Conservation (phyloP, 2,888 invertebrate genomes). For the Heliconius sara region DNA sequence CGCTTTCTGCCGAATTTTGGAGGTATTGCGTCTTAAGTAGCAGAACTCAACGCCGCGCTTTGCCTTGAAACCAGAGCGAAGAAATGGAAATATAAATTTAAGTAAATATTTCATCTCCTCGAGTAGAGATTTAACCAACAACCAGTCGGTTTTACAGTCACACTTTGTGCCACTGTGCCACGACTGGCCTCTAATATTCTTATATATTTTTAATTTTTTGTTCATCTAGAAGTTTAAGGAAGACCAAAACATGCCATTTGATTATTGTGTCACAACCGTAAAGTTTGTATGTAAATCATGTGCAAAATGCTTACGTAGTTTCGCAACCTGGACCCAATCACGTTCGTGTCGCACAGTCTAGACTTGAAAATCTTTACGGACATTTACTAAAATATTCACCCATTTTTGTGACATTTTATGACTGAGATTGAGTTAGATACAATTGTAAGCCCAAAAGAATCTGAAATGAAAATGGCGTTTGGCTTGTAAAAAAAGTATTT, state of each 20-base stretch:
- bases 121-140: too few relatives aligned
- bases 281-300: constrained; percentile 25
- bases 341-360: constrained; percentile 19
- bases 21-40: too few relatives aligned
- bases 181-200: too few relatives aligned
- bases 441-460: constrained; percentile 47
- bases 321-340: constrained; percentile 18
- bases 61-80: too few relatives aligned
- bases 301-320: constrained; percentile 13
- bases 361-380: constrained; percentile 11
- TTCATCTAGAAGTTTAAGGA: neutral
- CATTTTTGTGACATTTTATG: constrained; percentile 41
- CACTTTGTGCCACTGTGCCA: too few relatives aligned
- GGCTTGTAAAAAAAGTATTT: constrained; percentile 44
- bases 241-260: neutral
- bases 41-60: too few relatives aligned
- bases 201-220: neutral
- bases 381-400: constrained; percentile 15
- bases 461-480: constrained; percentile 39
- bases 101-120: too few relatives aligned
- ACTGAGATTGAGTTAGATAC: constrained; percentile 47
- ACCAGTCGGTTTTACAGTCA: too few relatives aligned
- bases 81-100: too few relatives aligned
- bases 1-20: too few relatives aligned
- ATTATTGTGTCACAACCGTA: constrained; percentile 22